Evolutionary conservation across 2,888 invertebrate species (phyloP).

Genomic region (Sepioteuthis lessoniana): DNA sequence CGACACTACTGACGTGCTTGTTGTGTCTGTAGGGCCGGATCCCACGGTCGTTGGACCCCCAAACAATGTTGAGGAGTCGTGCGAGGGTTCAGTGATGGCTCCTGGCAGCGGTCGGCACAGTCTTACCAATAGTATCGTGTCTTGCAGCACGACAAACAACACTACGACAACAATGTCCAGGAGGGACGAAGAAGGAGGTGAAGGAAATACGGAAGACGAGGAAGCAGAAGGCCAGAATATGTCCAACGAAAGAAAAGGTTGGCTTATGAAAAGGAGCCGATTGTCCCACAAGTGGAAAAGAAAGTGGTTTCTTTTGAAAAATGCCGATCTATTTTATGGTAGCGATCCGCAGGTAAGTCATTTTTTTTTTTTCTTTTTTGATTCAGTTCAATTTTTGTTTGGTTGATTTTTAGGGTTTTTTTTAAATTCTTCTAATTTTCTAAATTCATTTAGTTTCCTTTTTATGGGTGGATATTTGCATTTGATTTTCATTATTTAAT

Average conservation of each 20-base stretch:
- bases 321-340: conserved; percentile 70
- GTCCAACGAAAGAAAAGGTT: conserved; percentile 68
- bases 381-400: no score
- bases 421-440: no score
- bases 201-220: conserved; percentile 42
- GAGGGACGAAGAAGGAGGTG: neutral
- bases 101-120: conserved; percentile 16
- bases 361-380: no score
- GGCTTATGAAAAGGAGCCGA: conserved; percentile 71
- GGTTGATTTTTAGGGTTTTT: no score
- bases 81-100: neutral
- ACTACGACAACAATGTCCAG: conserved; percentile 38
- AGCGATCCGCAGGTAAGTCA: conserved; percentile 66
- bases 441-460: no score
- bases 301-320: conserved; percentile 72
- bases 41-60: neutral
- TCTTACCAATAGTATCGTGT: conserved; percentile 44
- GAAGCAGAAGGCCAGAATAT: conserved; percentile 35
- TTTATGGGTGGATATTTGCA: no score
- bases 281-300: conserved; percentile 73
- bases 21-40: neutral
- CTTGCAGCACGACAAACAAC: conserved; percentile 44
- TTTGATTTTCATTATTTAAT: no score
- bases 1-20: neutral
- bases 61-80: neutral